phyloP scores from a whole-genome alignment of 1,140 invertebrate genomes.

The Gyrodactylus salaris region DNA sequence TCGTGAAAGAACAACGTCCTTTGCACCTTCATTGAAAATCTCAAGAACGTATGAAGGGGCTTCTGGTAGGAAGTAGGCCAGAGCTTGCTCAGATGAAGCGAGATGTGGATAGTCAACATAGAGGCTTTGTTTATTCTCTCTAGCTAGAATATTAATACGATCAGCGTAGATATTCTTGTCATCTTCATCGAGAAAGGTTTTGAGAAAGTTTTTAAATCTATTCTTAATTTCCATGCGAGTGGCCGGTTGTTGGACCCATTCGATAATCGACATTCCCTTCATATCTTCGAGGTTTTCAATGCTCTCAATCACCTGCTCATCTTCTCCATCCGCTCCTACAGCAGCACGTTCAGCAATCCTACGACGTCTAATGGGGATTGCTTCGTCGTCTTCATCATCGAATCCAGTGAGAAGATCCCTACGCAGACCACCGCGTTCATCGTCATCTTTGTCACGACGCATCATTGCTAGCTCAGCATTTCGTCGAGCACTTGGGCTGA shows the following conservation, averaged over 20 bases:
- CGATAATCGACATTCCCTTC: conserved; percentile 52
- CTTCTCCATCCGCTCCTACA: not conserved
- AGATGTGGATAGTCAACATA: conserved; percentile 65
- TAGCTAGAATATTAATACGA: conserved; percentile 59
- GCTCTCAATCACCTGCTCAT: conserved; percentile 33
- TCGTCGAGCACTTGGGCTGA: conserved; percentile 40
- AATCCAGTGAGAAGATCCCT: conserved; percentile 10
- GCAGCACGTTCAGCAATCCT: not conserved
- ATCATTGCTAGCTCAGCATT: conserved; percentile 57
- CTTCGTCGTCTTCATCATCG: not conserved
- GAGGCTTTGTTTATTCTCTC: conserved; percentile 38
- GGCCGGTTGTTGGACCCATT: conserved; percentile 30
- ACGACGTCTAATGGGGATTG: not conserved
- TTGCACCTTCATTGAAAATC: conserved; percentile 26
- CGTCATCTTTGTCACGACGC: conserved; percentile 46
- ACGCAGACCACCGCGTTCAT: conserved; percentile 37
- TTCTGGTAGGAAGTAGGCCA: conserved; percentile 83
- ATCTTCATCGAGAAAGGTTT: conserved; percentile 50
- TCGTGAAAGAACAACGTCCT: conserved; percentile 61
- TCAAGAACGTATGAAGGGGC: conserved; percentile 55
- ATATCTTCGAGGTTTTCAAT: conserved; percentile 84
- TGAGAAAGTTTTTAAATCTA: conserved; percentile 68
- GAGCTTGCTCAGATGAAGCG: conserved; percentile 50
- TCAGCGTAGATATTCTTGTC: conserved; percentile 63
- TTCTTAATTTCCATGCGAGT: conserved; percentile 76